These are phyloP conservation scores for Forbesichthys papilliferus DNA, from an alignment of 2,113 vertebrate genomes.

Conservation along the genomic window DNA sequence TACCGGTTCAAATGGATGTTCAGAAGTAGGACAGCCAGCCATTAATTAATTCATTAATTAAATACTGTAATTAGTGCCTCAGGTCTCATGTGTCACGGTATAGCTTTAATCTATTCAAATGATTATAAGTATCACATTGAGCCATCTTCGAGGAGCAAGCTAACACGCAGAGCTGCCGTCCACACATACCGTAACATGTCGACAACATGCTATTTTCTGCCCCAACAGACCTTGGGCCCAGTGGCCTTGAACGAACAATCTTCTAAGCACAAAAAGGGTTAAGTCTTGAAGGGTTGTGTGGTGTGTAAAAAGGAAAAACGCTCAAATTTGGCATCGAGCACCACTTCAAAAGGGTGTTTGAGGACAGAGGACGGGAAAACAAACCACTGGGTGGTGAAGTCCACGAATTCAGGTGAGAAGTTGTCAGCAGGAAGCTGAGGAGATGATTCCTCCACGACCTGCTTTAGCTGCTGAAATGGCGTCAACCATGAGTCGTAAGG, in stretches of 20 bases:
- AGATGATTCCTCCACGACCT: constrained; percentile 94
- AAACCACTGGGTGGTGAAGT: constrained; percentile 94
- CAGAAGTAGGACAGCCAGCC: too few relatives aligned
- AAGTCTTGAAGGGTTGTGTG: not conserved
- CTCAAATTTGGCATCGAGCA: not conserved
- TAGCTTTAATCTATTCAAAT: not conserved
- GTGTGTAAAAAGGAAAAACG: not conserved
- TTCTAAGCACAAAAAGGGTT: not conserved
- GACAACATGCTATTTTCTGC: not conserved
- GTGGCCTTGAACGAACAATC: not conserved
- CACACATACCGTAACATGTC: constrained; percentile 1
- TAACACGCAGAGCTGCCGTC: not conserved
- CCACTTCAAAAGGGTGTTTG: not conserved
- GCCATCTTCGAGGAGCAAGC: not conserved
- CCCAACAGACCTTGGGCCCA: not conserved
- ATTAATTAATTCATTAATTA: too few relatives aligned
- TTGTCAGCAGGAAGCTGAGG: constrained; percentile 87
- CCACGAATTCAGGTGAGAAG: constrained; percentile 91
- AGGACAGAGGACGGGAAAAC: too few relatives aligned
- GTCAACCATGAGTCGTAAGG: constrained; percentile 95
- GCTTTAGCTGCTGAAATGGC: constrained; percentile 97
- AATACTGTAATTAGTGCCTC: too few relatives aligned
- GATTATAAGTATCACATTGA: not conserved
- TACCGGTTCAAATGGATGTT: too few relatives aligned
- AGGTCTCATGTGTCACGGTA: not conserved